Base-by-base conservation (phyloP, 2,888 invertebrate species). In the Hemistola chrysoprasaria region DNA sequence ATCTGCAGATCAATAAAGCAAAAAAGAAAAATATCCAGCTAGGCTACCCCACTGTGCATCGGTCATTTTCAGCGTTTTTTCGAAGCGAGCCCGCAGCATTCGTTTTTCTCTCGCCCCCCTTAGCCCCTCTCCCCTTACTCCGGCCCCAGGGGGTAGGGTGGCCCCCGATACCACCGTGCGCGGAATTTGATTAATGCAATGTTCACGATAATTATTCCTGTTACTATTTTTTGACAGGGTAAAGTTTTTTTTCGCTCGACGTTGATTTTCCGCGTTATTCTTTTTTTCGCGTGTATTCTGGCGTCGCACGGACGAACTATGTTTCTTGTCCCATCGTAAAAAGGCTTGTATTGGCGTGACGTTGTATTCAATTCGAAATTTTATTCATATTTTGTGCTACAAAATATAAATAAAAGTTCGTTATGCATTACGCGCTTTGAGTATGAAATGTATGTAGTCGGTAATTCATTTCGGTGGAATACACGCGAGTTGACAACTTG, bases 151-250 rank as follows among this genome's bases (percentile, higher is more conserved):
- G 39, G 43, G 42, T n/a, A n/a, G 33, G 21, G 29, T 22, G 25
- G 63, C 70, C 72, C 72, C 75, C 74, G 80, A 87, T 87, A 85
- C 81, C 76, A 54, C 81, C 78, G 80, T 81, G 85, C 82, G 75
- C 82, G 79, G 87, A 86, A 88, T 88, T 86, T 88, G 87, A 88
- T 88, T 88, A 88, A 88, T 88, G 87, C 87, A 86, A 87, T 88
- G 87, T 83, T 81, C 85, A 71, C 81, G 78, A 87, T 88, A 86
- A 88, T 87, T 87, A 88, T 86, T 87, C 86, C 75, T 78, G 85
- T 82, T 81, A 84, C 85, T 82, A 84, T 86, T 84, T 84, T 85
- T 86, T 83, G 86, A 85, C 84, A 81, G 80, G 70, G 66, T 72
- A 76, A 77, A 78, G 74, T 80, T 83, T 82, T 82, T 80, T 69